Conservation (phyloP, 2,888 invertebrate genomes). For the Drosophila lutescens region DNA sequence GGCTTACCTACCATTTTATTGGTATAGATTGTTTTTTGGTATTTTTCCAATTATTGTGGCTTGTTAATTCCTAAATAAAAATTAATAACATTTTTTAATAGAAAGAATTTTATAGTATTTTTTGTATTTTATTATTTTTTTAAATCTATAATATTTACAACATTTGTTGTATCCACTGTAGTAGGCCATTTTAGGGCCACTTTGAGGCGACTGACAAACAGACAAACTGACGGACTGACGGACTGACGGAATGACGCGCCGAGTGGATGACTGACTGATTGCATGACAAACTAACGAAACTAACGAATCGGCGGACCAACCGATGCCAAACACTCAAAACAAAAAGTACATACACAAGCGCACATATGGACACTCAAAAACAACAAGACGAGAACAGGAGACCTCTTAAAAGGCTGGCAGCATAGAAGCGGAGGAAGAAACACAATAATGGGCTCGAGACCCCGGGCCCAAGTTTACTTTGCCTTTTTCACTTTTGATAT, state of each 20-base stretch:
- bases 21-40: no score
- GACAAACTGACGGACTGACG: slow-evolving; percentile 31
- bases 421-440: slow-evolving; percentile 49
- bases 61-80: no score
- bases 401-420: slow-evolving; percentile 78
- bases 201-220: slow-evolving; percentile 57
- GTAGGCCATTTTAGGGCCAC: slow-evolving; percentile 69
- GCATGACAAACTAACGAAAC: slow-evolving; percentile 77
- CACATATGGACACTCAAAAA: slow-evolving; percentile 42
- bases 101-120: no score
- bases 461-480: slow-evolving; percentile 79
- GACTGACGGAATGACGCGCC: slow-evolving; percentile 33
- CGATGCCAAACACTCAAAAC: slow-evolving; percentile 53
- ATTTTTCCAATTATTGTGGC: no score
- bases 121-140: no score
- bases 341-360: slow-evolving; percentile 22
- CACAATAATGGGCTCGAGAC: slow-evolving; percentile 72
- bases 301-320: slow-evolving; percentile 70
- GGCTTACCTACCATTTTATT: no score
- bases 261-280: slow-evolving; percentile 65
- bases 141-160: no score
- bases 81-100: no score
- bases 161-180: slow-evolving; percentile 2
- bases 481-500: slow-evolving; percentile 81
- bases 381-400: slow-evolving; percentile 40